A percentile compares a stretch with the other conserved stretches of the same genome.
Evolutionary conservation across 2,888 invertebrate genomes (phyloP).

Genomic region (Lysandra coridon): DNA sequence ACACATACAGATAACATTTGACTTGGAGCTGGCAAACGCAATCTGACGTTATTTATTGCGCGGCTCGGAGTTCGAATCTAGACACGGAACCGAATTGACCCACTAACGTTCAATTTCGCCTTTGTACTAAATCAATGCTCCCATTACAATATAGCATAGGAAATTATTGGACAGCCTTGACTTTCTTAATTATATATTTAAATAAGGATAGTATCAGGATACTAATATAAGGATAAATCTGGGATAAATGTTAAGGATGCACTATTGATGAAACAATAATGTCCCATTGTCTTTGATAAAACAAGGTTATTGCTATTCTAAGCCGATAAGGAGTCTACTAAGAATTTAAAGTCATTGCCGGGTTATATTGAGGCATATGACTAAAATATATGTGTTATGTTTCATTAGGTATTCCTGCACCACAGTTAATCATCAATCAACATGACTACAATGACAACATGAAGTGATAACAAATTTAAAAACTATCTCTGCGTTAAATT

Average conservation of each 20-base stretch:
- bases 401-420: no score
- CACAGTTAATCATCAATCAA: no score
- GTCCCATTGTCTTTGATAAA: not conserved
- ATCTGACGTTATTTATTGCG: conserved; percentile 38
- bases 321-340: not conserved
- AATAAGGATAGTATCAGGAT: not conserved
- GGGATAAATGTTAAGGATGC: not conserved
- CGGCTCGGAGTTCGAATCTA: conserved; percentile 38
- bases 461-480: not conserved
- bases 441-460: not conserved
- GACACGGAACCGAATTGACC: conserved; percentile 65
- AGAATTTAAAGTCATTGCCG: not conserved
- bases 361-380: not conserved
- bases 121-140: conserved; percentile 34
- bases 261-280: not conserved
- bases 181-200: not conserved
- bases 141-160: not conserved
- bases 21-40: conserved; percentile 3
- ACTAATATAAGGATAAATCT: not conserved
- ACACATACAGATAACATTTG: not conserved
- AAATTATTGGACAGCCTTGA: not conserved
- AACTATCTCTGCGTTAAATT: not conserved
- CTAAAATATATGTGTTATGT: no score
- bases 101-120: conserved; percentile 49
- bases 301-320: not conserved